A percentile compares a stretch with the other conserved stretches of the same genome.
These are phyloP conservation scores for Grapholita molesta DNA, from an alignment of 1,140 invertebrate species.

Conservation along the genomic window DNA sequence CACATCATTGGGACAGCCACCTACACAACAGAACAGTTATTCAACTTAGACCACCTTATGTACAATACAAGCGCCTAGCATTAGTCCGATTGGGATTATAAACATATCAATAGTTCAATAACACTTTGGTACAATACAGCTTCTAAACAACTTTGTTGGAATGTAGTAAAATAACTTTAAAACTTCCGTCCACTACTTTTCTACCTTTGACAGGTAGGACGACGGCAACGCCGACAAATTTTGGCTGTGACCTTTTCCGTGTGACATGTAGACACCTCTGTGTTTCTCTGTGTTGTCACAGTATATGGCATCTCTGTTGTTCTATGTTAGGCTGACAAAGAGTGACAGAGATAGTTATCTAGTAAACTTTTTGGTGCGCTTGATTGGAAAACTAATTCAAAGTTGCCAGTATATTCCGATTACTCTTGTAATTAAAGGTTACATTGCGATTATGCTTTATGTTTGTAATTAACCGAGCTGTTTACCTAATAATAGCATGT, in stretches of 20 bases:
- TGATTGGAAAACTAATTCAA: not conserved
- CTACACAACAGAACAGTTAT: conserved; percentile 75
- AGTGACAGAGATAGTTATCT: not conserved
- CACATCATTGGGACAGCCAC: conserved; percentile 72
- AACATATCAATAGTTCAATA: conserved; percentile 10
- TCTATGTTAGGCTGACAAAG: not conserved
- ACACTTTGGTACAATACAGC: conserved; percentile 4
- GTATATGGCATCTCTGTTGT: not conserved
- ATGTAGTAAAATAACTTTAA: conserved; percentile 17
- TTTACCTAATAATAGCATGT: not conserved
- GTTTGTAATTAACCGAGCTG: not conserved
- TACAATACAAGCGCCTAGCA: conserved; percentile 3
- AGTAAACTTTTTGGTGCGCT: not conserved
- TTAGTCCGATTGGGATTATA: conserved; percentile 3
- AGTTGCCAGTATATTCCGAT: not conserved
- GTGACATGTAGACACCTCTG: not conserved
- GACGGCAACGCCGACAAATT: conserved; percentile 14
- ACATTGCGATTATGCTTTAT: not conserved
- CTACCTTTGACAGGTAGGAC: conserved; percentile 13
- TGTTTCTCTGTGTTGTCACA: not conserved
- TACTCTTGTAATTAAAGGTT: not conserved
- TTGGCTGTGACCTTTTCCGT: conserved; percentile 8
- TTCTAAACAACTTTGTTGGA: conserved; percentile 32
- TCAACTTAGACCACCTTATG: conserved; percentile 40
- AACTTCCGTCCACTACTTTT: conserved; percentile 15